Percentiles rank a stretch among this genome's conserved stretches.
These are phyloP conservation scores for Callochromis pleurospilus DNA, from an alignment of 2,113 vertebrate species.

Conservation along the genomic window DNA sequence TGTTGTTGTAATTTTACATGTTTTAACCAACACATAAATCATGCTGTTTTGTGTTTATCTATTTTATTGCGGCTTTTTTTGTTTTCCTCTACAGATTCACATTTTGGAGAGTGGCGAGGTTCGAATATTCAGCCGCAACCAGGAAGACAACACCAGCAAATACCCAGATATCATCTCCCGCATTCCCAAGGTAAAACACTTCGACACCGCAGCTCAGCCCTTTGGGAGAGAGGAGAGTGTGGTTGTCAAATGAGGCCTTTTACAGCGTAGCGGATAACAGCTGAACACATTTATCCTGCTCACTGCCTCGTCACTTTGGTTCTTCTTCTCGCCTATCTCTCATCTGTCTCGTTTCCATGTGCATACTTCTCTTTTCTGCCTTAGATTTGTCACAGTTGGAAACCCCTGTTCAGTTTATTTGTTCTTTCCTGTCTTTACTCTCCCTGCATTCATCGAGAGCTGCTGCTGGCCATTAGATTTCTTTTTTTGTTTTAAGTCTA, in stretches of 20 bases:
- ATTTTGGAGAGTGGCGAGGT: constrained; percentile 81
- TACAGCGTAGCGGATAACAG: not conserved
- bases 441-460: not conserved
- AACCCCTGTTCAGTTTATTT: not conserved
- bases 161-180: constrained; percentile 85
- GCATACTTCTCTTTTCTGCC: not conserved
- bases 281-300: not conserved
- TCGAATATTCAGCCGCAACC: constrained; percentile 85
- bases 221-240: not conserved
- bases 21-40: not conserved
- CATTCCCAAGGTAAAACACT: constrained; percentile 76
- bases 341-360: not conserved
- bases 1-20: not conserved
- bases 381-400: not conserved
- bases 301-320: not conserved
- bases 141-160: constrained; percentile 88
- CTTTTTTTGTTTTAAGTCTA: not conserved
- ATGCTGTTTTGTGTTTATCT: not conserved
- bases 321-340: not conserved
- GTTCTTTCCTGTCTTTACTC: not conserved
- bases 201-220: not conserved
- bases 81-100: constrained; percentile 74
- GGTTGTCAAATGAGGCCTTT: constrained; percentile 19
- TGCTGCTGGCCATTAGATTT: not conserved
- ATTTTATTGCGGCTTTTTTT: not conserved